A percentile compares a stretch with the other conserved stretches of the same genome.
Conservation (phyloP, 1,140 invertebrate species). For the Chrysomallon squamiferum region DNA sequence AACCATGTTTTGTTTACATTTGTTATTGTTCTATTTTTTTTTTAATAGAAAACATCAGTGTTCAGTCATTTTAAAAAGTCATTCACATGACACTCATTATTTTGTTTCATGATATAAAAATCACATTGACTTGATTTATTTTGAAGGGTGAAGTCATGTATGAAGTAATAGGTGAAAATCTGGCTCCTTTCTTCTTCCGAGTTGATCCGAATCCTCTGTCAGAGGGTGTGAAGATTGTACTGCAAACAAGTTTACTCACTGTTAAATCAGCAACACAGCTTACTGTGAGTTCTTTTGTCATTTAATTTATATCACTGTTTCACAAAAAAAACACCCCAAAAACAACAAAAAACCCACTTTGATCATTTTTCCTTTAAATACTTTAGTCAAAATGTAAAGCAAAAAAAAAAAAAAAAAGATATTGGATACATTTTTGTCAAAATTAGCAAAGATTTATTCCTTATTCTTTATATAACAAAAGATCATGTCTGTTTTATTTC, state of each 20-base stretch:
- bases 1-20: not conserved
- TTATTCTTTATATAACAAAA: no score
- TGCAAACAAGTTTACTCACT: not conserved
- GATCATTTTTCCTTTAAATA: not conserved
- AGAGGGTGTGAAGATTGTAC: not conserved
- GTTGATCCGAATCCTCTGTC: slow-evolving; percentile 11
- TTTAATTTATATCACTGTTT: not conserved
- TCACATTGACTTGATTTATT: no score
- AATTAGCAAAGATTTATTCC: no score
- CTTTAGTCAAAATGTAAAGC: no score
- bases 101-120: not conserved
- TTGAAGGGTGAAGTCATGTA: slow-evolving; percentile 47
- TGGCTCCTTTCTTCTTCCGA: slow-evolving; percentile 43
- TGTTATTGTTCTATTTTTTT: not conserved
- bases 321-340: not conserved
- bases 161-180: slow-evolving; percentile 41
- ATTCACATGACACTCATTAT: not conserved
- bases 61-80: not conserved
- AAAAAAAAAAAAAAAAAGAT: no score
- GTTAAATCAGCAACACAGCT: not conserved
- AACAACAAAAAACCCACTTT: not conserved
- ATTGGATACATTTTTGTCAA: no score
- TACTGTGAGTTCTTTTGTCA: not conserved
- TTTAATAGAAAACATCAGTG: not conserved
- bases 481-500: no score